Conservation (phyloP, 2,113 vertebrate species). For the Semicossyphus pulcher region DNA sequence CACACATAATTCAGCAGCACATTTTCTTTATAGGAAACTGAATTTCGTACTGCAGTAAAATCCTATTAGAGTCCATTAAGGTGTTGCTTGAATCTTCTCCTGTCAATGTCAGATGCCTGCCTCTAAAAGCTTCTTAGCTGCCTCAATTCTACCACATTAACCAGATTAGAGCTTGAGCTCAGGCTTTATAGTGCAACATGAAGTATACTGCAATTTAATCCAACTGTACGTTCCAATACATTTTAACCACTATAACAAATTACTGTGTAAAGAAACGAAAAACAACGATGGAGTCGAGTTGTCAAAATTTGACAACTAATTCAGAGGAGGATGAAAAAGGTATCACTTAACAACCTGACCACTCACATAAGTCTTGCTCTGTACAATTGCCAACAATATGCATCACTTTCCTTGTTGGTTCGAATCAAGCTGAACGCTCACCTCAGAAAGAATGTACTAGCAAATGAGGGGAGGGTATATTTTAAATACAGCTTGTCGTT, state of each 20-base stretch:
- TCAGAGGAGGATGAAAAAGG: conserved; percentile 2
- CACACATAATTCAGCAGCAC: conserved; percentile 7
- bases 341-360: not conserved
- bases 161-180: conserved; percentile 71
- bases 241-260: conserved; percentile 11
- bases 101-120: conserved; percentile 67
- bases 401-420: not conserved
- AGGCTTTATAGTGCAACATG: conserved; percentile 51
- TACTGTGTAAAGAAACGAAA: conserved; percentile 1
- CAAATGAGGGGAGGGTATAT: not conserved
- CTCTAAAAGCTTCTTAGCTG: conserved; percentile 73
- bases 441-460: not conserved
- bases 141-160: conserved; percentile 74
- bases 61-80: conserved; percentile 66
- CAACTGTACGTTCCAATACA: conserved; percentile 16
- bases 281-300: not conserved
- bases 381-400: too few species aligned
- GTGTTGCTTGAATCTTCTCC: conserved; percentile 60
- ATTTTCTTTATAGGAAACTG: conserved; percentile 16
- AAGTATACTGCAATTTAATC: conserved; percentile 61
- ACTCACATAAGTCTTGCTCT: too few species aligned
- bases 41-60: conserved; percentile 50
- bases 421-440: not conserved
- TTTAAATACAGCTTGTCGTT: not conserved
- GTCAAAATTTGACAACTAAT: conserved; percentile 3